Evolutionary conservation across 2,888 invertebrate species (phyloP).

Genomic region (Cryptocephalus primarius): DNA sequence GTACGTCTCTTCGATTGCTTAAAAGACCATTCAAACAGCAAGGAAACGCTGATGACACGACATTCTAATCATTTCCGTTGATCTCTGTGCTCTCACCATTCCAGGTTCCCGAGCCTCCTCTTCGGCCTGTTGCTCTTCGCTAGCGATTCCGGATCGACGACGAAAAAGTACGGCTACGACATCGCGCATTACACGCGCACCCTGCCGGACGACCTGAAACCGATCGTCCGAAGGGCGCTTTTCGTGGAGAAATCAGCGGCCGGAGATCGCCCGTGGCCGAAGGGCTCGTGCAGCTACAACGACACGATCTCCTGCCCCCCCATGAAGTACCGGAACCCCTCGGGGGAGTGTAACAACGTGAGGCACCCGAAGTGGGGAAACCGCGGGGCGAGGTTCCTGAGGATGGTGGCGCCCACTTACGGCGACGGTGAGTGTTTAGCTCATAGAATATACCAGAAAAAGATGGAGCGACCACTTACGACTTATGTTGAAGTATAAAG

Average conservation of each 20-base stretch:
- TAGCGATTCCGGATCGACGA: constrained; percentile 1
- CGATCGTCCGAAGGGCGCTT: constrained; percentile 27
- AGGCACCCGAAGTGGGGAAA: constrained; percentile 76
- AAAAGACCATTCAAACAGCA: too few relatives aligned
- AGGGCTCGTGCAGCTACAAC: constrained; percentile 30
- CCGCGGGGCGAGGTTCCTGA: constrained; percentile 64
- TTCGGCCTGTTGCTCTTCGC: constrained; percentile 5
- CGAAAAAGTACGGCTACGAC: constrained; percentile 16
- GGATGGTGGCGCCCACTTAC: constrained; percentile 62
- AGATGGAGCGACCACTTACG: too few relatives aligned
- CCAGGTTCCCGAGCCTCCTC: constrained; percentile 7
- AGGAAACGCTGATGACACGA: too few relatives aligned
- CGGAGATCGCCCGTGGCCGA: constrained; percentile 5
- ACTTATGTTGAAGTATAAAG: too few relatives aligned
- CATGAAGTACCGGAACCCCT: constrained; percentile 69
- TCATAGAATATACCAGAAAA: too few relatives aligned
- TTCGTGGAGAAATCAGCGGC: constrained; percentile 22
- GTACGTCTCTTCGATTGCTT: too few relatives aligned
- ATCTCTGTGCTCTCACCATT: constrained; percentile 1
- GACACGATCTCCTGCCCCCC: constrained; percentile 61
- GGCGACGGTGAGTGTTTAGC: constrained; percentile 55
- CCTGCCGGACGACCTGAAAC: constrained; percentile 29
- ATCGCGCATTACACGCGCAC: constrained; percentile 29
- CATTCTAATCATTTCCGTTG: background rate
- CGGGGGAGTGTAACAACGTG: constrained; percentile 83